Conservation (phyloP, 2,797 vertebrate genomes). For the Myotis vivesi region DNA sequence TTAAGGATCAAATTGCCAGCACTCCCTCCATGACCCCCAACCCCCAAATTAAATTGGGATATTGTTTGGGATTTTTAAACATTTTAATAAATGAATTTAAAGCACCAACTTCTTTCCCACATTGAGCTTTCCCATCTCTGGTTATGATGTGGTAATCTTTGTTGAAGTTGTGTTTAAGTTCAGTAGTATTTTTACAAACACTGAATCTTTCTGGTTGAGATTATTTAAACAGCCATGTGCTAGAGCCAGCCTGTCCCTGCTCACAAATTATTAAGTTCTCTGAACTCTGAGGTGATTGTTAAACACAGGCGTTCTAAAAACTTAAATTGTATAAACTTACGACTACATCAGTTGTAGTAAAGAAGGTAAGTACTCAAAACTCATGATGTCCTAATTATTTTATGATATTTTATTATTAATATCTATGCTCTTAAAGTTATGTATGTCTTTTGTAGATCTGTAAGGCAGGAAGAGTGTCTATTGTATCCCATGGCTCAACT, state of each 20-base stretch:
- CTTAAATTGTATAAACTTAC: background rate
- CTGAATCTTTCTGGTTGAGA: background rate
- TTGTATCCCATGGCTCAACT: fast-evolving
- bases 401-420: background rate
- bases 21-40: no score
- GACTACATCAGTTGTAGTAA: background rate
- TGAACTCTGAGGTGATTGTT: background rate
- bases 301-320: constrained; percentile 6
- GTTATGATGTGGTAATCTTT: background rate
- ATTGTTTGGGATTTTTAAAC: background rate
- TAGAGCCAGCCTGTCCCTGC: background rate
- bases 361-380: background rate
- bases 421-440: background rate
- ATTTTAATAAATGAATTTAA: background rate
- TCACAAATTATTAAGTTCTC: background rate
- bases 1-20: background rate
- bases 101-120: background rate
- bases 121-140: background rate
- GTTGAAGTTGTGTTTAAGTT: background rate
- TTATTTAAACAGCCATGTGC: background rate
- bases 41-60: background rate
- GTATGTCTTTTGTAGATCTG: background rate
- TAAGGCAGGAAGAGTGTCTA: background rate
- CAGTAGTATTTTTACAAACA: background rate
- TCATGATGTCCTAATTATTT: background rate